These are phyloP conservation scores for Tortrix viridana DNA, from an alignment of 2,888 invertebrate species.

Conservation along the genomic window DNA sequence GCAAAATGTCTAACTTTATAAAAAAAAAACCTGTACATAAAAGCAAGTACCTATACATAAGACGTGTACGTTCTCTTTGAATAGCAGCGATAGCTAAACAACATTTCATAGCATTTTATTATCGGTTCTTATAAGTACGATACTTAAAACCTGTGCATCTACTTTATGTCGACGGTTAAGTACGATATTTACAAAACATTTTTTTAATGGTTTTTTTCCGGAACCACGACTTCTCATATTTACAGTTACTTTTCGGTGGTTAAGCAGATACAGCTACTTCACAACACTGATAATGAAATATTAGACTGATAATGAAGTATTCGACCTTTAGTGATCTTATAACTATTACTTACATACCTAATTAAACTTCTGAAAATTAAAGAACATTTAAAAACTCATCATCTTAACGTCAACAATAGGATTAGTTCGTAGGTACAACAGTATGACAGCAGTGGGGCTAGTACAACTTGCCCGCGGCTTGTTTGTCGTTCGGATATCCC, in stretches of 20 bases:
- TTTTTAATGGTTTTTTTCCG: background rate
- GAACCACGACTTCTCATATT: background rate
- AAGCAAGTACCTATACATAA: too few species aligned
- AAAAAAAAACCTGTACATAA: background rate
- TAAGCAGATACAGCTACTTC: constrained; percentile 25
- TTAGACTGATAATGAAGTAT: too few species aligned
- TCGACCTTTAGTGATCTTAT: background rate
- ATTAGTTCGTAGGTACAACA: too few species aligned
- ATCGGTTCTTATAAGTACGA: constrained; percentile 5
- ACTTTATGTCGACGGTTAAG: constrained; percentile 43
- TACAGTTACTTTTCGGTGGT: constrained; percentile 8
- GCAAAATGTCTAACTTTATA: too few species aligned
- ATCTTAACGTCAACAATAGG: too few species aligned
- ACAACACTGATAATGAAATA: constrained; percentile 27
- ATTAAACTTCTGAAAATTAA: background rate
- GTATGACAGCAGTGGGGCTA: too few species aligned
- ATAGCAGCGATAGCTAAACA: constrained; percentile 51
- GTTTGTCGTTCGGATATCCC: too few species aligned
- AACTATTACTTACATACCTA: background rate
- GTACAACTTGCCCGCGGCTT: too few species aligned
- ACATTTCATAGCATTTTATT: constrained; percentile 51
- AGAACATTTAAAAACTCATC: too few species aligned
- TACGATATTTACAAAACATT: constrained; percentile 55
- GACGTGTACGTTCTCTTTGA: constrained; percentile 13
- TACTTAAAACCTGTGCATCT: constrained; percentile 42